Percentiles rank a stretch among this genome's conserved stretches.
Evolutionary conservation across 2,888 invertebrate species (phyloP).

Genomic region (Masnerella sp.): DNA sequence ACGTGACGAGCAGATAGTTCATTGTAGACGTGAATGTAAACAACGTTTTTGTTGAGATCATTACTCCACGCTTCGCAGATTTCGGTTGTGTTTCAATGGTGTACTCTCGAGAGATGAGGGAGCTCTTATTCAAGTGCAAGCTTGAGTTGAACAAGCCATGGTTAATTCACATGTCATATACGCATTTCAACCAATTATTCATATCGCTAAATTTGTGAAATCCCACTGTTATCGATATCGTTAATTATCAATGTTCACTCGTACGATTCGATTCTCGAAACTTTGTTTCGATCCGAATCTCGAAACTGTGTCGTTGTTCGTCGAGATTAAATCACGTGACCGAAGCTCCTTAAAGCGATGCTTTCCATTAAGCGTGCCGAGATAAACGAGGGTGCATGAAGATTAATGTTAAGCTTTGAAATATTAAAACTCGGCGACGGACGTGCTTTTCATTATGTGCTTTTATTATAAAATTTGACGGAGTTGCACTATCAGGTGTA

Average conservation of each 20-base stretch:
- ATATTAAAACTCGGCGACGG: no score
- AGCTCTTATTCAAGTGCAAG: slow-evolving; percentile 10
- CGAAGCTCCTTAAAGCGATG: no score
- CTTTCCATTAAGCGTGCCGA: no score
- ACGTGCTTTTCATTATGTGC: no score
- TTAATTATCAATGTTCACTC: neutral
- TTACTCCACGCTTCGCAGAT: slow-evolving; percentile 23
- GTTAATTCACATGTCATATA: slow-evolving; percentile 6
- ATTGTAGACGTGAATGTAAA: slow-evolving; percentile 21
- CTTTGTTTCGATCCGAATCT: neutral
- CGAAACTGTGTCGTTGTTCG: neutral
- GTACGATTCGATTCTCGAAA: no score
- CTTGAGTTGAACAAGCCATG: slow-evolving; percentile 12
- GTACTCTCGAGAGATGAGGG: slow-evolving; percentile 9
- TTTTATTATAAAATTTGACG: no score
- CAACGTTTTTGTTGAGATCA: slow-evolving; percentile 30
- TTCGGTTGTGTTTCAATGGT: slow-evolving; percentile 20
- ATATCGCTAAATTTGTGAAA: neutral
- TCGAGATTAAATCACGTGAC: no score
- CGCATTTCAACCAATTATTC: neutral
- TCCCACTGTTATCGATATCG: neutral
- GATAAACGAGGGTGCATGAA: no score
- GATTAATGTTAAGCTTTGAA: no score
- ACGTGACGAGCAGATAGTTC: slow-evolving; percentile 5
- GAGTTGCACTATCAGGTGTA: no score